Percentiles rank a stretch among this genome's conserved stretches.
These are phyloP conservation scores for Philonicus albiceps DNA, from an alignment of 2,888 invertebrate genomes.

Conservation along the genomic window DNA sequence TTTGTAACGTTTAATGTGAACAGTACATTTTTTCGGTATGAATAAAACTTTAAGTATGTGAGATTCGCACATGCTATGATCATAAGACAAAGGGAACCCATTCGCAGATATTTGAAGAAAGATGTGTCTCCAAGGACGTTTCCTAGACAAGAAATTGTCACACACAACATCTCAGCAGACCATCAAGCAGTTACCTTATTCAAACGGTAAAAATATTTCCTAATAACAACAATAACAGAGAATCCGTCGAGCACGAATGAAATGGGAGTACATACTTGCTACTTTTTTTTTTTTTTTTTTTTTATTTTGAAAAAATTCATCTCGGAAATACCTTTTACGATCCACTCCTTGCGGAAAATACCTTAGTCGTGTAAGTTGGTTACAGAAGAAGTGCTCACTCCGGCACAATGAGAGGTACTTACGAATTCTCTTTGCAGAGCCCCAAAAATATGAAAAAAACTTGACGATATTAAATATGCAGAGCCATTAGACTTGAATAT, in stretches of 20 bases:
- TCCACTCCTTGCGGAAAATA: not conserved
- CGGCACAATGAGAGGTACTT: slow-evolving; percentile 33
- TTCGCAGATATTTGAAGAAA: not conserved
- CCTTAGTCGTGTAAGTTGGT: slow-evolving; percentile 1
- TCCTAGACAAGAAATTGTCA: not conserved
- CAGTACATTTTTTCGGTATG: not conserved
- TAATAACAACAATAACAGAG: slow-evolving; percentile 1
- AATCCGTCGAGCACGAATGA: not conserved
- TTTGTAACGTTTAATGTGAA: not conserved
- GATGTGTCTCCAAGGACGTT: not conserved
- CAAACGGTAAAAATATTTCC: not conserved
- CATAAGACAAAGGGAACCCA: not conserved
- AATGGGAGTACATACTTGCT: not conserved
- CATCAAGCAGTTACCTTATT: not conserved
- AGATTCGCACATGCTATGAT: not conserved
- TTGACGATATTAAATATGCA: slow-evolving; percentile 32
- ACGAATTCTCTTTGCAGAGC: slow-evolving; percentile 27
- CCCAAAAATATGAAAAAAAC: slow-evolving; percentile 1
- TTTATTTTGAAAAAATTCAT: not conserved
- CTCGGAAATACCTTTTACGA: slow-evolving; percentile 12
- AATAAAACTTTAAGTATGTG: not conserved
- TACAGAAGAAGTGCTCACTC: slow-evolving; percentile 21
- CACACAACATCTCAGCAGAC: not conserved
- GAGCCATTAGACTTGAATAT: slow-evolving; percentile 29
- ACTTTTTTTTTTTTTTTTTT: not conserved